phyloP scores from a whole-genome alignment of 2,888 invertebrate species.

The Caenorhabditis imperialis region DNA sequence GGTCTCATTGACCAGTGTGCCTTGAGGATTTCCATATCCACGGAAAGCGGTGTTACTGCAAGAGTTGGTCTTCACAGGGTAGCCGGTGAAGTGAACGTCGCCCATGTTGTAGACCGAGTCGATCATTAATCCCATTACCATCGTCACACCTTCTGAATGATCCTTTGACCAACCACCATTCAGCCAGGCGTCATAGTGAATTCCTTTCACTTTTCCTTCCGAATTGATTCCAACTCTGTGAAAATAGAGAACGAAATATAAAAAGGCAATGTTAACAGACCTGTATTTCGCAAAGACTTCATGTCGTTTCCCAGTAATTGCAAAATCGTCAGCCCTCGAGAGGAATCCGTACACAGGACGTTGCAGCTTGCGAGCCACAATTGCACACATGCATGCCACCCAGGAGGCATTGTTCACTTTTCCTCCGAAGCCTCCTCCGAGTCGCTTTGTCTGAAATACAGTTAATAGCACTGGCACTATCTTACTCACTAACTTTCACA shows the following conservation, averaged over 20 bases:
- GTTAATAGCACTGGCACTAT: no score
- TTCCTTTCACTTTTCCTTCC: slow-evolving; percentile 86
- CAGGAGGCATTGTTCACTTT: slow-evolving; percentile 60
- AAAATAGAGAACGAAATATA: no score
- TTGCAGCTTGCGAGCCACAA: slow-evolving; percentile 52
- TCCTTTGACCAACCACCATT: slow-evolving; percentile 90
- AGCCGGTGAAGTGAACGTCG: slow-evolving; percentile 84
- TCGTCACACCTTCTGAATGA: slow-evolving; percentile 82
- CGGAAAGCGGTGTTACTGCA: slow-evolving; percentile 89
- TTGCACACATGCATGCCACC: slow-evolving; percentile 44
- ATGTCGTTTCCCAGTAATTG: slow-evolving; percentile 89
- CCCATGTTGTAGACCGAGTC: slow-evolving; percentile 83
- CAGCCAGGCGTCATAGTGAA: slow-evolving; percentile 85
- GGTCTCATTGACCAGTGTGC: slow-evolving; percentile 88
- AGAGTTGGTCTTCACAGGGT: slow-evolving; percentile 87
- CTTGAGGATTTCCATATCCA: slow-evolving; percentile 92
- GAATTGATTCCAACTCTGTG: slow-evolving; percentile 79
- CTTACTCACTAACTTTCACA: slow-evolving; percentile 57
- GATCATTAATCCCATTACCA: slow-evolving; percentile 41
- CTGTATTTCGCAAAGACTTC: slow-evolving; percentile 88
- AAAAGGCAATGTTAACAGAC: no score
- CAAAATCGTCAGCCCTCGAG: slow-evolving; percentile 93
- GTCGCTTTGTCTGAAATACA: slow-evolving; percentile 58
- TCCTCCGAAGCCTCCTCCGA: slow-evolving; percentile 73
- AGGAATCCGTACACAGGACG: slow-evolving; percentile 89